Conservation (phyloP, 2,888 invertebrate genomes). For the Cabera pusaria region DNA sequence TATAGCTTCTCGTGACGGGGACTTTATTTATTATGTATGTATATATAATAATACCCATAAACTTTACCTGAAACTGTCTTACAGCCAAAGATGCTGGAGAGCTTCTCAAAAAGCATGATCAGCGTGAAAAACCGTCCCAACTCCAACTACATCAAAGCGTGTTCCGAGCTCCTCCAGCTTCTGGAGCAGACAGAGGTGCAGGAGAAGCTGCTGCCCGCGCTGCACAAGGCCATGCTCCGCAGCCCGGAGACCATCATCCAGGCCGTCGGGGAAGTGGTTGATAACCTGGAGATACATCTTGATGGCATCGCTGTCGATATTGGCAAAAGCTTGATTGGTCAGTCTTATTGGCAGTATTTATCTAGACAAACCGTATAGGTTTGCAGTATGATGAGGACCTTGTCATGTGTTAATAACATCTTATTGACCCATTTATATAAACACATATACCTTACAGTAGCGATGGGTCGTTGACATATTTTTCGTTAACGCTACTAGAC, state of each 20-base stretch:
- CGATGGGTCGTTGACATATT: too few species aligned
- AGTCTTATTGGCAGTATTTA: slow-evolving; percentile 32
- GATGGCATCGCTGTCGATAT: slow-evolving; percentile 90
- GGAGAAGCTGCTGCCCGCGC: slow-evolving; percentile 89
- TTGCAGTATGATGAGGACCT: too few species aligned
- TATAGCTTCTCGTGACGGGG: too few species aligned
- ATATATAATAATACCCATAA: too few species aligned
- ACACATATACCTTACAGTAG: too few species aligned
- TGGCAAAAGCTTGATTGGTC: slow-evolving; percentile 91
- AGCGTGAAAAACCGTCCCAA: slow-evolving; percentile 90
- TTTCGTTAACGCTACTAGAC: too few species aligned
- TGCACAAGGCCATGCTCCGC: slow-evolving; percentile 95
- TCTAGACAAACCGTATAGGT: too few species aligned
- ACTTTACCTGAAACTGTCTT: too few species aligned
- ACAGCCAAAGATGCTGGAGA: slow-evolving; percentile 85
- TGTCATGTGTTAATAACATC: not conserved
- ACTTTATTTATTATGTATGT: too few species aligned
- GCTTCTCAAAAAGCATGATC: slow-evolving; percentile 90
- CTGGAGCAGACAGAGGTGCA: slow-evolving; percentile 88
- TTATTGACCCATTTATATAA: too few species aligned
- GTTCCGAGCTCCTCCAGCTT: slow-evolving; percentile 85
- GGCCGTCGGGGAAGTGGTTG: slow-evolving; percentile 90
- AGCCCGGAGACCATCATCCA: slow-evolving; percentile 96
- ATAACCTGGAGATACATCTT: slow-evolving; percentile 88
- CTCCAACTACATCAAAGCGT: slow-evolving; percentile 86